A percentile compares a stretch with the other conserved stretches of the same genome.
Conservation (phyloP, 92 coral and sea anemone genomes). For the Epizoanthus rinbou region DNA sequence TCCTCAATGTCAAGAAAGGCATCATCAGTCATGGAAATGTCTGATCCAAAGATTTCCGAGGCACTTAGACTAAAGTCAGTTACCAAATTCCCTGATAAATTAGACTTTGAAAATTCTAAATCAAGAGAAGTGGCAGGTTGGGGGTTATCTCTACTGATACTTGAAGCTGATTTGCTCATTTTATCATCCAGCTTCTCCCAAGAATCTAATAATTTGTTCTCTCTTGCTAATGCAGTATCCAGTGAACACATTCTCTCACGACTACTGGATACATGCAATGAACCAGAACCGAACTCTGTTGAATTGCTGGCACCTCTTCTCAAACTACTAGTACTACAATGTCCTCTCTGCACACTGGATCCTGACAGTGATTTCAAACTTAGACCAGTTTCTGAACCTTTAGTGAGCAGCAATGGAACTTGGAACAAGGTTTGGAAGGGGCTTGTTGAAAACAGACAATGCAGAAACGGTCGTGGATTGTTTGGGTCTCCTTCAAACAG, state of each 20-base stretch:
- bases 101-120: constrained; percentile 71
- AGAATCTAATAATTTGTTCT: constrained; percentile 21
- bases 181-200: constrained; percentile 27
- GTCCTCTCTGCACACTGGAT: constrained; percentile 10
- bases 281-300: neutral
- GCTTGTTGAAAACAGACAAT: constrained; percentile 76
- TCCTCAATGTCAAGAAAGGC: constrained; percentile 66
- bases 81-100: constrained; percentile 77
- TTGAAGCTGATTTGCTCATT: neutral
- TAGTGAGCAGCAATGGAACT: constrained; percentile 24
- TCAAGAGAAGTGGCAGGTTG: constrained; percentile 43
- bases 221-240: neutral
- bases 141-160: constrained; percentile 1
- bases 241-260: neutral
- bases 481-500: constrained; percentile 76
- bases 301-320: neutral
- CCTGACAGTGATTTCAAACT: neutral
- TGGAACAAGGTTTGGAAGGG: constrained; percentile 82
- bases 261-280: neutral
- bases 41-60: constrained; percentile 71
- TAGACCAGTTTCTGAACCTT: constrained; percentile 21
- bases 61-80: constrained; percentile 50
- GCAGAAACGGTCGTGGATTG: constrained; percentile 78
- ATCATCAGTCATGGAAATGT: constrained; percentile 69
- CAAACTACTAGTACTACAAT: neutral